phyloP scores from a whole-genome alignment of 2,113 vertebrate species.

The Acanthochromis polyacanthus region DNA sequence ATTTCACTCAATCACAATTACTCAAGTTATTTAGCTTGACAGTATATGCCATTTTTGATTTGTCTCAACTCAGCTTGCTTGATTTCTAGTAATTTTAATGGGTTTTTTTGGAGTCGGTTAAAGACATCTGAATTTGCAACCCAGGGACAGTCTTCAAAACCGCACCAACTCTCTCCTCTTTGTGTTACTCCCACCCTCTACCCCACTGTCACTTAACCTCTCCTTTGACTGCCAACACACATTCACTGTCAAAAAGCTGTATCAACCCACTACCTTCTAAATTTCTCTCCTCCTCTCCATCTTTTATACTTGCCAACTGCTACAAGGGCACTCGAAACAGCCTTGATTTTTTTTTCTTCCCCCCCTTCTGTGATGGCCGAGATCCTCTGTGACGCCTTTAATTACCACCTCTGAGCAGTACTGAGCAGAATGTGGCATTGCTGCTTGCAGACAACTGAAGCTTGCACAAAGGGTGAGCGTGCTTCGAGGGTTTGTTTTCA shows the following conservation, averaged over 20 bases:
- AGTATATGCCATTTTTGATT: not conserved
- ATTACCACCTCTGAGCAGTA: conserved; percentile 48
- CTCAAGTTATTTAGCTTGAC: not conserved
- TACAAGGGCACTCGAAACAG: conserved; percentile 40
- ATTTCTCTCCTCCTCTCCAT: not conserved
- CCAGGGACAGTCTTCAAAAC: not conserved
- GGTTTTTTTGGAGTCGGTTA: not conserved
- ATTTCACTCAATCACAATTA: not conserved
- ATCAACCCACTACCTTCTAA: conserved; percentile 29
- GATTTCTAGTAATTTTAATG: not conserved
- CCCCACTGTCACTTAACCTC: conserved; percentile 21
- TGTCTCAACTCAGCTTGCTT: not conserved
- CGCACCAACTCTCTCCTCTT: not conserved
- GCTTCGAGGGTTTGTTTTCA: conserved; percentile 29
- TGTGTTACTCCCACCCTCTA: not conserved
- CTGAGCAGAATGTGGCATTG: conserved; percentile 24
- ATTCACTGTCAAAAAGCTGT: conserved; percentile 23
- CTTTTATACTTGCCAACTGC: conserved; percentile 37
- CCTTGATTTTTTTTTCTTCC: conserved; percentile 24
- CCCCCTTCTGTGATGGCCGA: conserved; percentile 17
- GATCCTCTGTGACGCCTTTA: conserved; percentile 54
- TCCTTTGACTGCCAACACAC: conserved; percentile 30
- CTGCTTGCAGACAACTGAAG: conserved; percentile 26
- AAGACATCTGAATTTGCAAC: not conserved
- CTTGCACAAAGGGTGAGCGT: conserved; percentile 12